Base-by-base conservation (phyloP, 2,888 invertebrate genomes). In the Mesochorus sp. region DNA sequence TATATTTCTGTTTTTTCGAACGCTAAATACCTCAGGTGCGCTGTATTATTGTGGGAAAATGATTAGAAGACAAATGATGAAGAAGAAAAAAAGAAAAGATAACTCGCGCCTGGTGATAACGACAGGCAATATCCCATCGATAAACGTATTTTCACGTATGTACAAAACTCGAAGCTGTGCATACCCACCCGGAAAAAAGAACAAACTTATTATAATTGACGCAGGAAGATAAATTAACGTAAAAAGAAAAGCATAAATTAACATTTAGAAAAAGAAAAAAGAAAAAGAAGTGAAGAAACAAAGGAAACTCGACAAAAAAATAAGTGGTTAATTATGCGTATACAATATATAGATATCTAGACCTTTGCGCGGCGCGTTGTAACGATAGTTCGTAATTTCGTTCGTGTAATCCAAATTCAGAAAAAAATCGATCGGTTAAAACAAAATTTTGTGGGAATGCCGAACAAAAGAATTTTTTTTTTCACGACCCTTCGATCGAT, bases 11-110 rank as follows among this genome's bases (percentile, higher is more conserved):
- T 76, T 70, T 76, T 59, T 73, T 57, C 76, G 42, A 76, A 80
- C 72, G 73, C 72, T 73, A 75, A 76, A 76, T 73, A 76, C 73
- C 76, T 73, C 73, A 73, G 73, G 77, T 77, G 67, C 78, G 79
- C 74, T 76, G 81, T 82, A 84, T 85, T 86, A 85, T 81, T 82
- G 80, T 67, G 76, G 47, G 83, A 83, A 83, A 61, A 77, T n/a
- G n/a, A 42, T 42, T 26, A 39, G 12, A 21, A 17, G n/a, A 26
- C n/a, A 51, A n/a, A 26, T n/a, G 55, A 66, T 39, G 72, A 42
- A 66, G 31, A 77, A 66, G 75, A 78, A 49, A 62, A 37, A 70
- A 39, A 62, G 47, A 70, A 66, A 34, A 70, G 49, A 66, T 80
- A 67, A 81, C n/a, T n/a, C 68, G 77, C 76, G 83, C 83, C 80